phyloP scores from a whole-genome alignment of 2,888 invertebrate species.

The Xestia xanthographa region DNA sequence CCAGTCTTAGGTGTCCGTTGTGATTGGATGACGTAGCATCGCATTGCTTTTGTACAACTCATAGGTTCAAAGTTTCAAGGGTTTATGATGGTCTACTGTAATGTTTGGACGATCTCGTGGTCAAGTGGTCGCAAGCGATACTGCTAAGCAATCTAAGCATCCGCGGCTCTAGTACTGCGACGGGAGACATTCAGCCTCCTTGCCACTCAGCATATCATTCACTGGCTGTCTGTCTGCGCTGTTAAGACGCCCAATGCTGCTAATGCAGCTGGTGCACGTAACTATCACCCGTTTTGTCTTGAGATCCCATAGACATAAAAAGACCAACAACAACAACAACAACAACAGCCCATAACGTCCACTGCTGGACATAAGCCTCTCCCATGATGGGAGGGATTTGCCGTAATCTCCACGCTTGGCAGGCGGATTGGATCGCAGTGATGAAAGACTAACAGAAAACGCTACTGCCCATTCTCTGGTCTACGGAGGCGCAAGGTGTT shows the following conservation, averaged over 20 bases:
- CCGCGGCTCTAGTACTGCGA: constrained; percentile 69
- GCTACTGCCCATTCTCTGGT: too few relatives aligned
- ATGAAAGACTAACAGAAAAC: too few relatives aligned
- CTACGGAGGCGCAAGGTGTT: too few relatives aligned
- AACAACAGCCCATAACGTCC: too few relatives aligned
- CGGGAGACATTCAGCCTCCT: constrained; percentile 84
- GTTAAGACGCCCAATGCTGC: constrained; percentile 96
- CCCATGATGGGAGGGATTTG: too few relatives aligned
- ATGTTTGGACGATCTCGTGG: neutral
- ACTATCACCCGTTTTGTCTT: neutral
- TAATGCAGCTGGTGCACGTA: constrained; percentile 96
- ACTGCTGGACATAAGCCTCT: too few relatives aligned
- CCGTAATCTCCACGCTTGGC: too few relatives aligned
- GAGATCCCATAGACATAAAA: too few relatives aligned
- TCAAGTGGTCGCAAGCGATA: neutral
- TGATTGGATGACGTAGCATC: constrained; percentile 5
- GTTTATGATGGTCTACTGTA: neutral
- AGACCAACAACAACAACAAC: too few relatives aligned
- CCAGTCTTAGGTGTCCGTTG: constrained; percentile 20
- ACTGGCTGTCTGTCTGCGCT: constrained; percentile 98
- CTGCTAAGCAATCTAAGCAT: neutral
- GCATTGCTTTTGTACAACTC: constrained; percentile 1
- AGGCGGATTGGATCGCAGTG: too few relatives aligned
- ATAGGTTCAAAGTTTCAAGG: neutral
- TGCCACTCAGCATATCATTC: constrained; percentile 95